phyloP scores from a whole-genome alignment of 1,140 invertebrate species.

The Apis laboriosa region DNA sequence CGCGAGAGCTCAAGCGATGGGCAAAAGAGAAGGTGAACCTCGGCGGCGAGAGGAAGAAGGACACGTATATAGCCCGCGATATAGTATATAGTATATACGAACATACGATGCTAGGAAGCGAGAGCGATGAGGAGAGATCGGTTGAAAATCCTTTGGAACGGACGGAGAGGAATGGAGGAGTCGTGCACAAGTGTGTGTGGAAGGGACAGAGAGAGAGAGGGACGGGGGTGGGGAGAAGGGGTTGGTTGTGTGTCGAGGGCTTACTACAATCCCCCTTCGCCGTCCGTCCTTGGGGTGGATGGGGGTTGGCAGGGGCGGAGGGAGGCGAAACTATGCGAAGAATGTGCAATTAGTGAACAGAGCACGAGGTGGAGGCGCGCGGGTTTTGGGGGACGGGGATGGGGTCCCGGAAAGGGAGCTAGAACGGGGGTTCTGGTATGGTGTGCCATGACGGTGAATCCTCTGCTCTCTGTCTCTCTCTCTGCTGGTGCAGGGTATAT shows the following conservation, averaged over 20 bases:
- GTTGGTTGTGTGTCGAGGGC: slow-evolving; percentile 60
- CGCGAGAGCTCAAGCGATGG: slow-evolving; percentile 11
- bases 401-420: slow-evolving; percentile 61
- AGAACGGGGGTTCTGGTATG: slow-evolving; percentile 58
- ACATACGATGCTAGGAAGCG: slow-evolving; percentile 36
- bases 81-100: slow-evolving; percentile 46
- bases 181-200: neutral
- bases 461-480: slow-evolving; percentile 27
- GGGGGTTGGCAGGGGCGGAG: slow-evolving; percentile 64
- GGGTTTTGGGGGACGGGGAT: slow-evolving; percentile 54
- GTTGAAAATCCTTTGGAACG: neutral
- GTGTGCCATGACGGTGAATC: slow-evolving; percentile 61
- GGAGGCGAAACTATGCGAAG: slow-evolving; percentile 92
- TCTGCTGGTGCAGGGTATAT: neutral
- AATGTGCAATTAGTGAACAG: slow-evolving; percentile 94
- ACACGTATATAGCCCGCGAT: slow-evolving; percentile 19
- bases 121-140: slow-evolving; percentile 24
- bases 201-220: slow-evolving; percentile 6
- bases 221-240: neutral
- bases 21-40: slow-evolving; percentile 28
- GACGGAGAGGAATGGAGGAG: slow-evolving; percentile 20
- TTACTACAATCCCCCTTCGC: slow-evolving; percentile 54
- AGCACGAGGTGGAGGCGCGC: slow-evolving; percentile 75
- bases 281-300: slow-evolving; percentile 49
- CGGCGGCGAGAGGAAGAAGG: slow-evolving; percentile 46